Conservation (phyloP, 2,888 invertebrate species). For the Chrysolina oricalcia region DNA sequence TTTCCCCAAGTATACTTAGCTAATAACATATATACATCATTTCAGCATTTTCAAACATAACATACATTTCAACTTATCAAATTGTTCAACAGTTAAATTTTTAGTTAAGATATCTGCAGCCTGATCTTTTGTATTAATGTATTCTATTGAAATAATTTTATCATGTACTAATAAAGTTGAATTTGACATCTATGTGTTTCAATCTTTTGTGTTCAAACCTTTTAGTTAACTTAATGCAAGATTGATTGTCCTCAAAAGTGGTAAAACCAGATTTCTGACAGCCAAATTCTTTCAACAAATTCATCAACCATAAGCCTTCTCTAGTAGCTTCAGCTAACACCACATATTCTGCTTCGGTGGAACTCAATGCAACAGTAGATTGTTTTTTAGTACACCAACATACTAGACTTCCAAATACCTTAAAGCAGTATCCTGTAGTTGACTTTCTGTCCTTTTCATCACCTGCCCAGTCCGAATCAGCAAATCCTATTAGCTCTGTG, state of each 20-base stretch:
- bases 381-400: slow-evolving; percentile 2
- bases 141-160: slow-evolving; percentile 27
- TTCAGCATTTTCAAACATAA: background rate
- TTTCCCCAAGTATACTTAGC: background rate
- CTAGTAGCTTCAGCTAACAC: background rate
- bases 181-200: slow-evolving; percentile 42
- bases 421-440: background rate
- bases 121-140: slow-evolving; percentile 31
- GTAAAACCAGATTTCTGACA: slow-evolving; percentile 20
- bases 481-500: slow-evolving; percentile 4
- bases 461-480: background rate
- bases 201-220: slow-evolving; percentile 40
- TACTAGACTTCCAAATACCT: background rate
- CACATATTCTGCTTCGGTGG: background rate
- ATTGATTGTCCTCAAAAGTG: slow-evolving; percentile 5
- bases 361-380: background rate
- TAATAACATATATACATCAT: background rate
- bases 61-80: background rate
- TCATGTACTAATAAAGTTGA: slow-evolving; percentile 37
- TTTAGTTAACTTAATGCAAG: slow-evolving; percentile 31
- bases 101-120: slow-evolving; percentile 12
- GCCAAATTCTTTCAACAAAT: slow-evolving; percentile 12
- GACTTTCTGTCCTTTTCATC: background rate
- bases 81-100: background rate
- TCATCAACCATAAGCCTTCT: slow-evolving; percentile 3